Evolutionary conservation across 2,797 vertebrate species (phyloP), one percentile per base, ranked within the genome.

Genomic region (Austrolebias charrua): DNA sequence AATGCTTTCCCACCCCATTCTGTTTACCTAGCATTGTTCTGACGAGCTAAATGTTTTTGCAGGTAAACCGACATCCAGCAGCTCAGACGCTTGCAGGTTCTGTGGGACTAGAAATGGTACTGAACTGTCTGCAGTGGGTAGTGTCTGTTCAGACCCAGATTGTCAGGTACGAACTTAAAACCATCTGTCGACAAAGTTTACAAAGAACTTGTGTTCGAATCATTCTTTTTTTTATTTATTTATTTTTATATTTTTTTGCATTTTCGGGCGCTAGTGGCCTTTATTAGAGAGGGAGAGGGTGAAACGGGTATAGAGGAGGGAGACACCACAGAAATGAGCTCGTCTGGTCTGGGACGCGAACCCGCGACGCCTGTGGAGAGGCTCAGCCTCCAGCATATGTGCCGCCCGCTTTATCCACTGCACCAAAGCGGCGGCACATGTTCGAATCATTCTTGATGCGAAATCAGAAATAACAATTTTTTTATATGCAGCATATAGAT

Each of bases 51-150:
- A 55, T 71, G 4, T 72, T 14, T 73, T 50, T 79, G 20, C 59
- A 98, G 98, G 97, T 78, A 99, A 99, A 91, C 96, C 97, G 0
- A 93, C 96, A 15, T 96, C 95, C 64, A 98, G 97, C 87, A 99
- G 96, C 85, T 98, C 95, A 0, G 98, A 99, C 55, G 95, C 95
- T 0, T 99, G 98, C 82, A 94, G 98, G 49, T 99, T 99, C 91
- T 99, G 98, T 85, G 97, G 97, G 0, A 98, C 96, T 19, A 94
- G 98, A 80, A 98, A 94, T 19, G 96, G 97, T 56, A 99, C 98
- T 0, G 98, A 99, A 79, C 78, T 99, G 53, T 99, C 98, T 7
- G 94, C 98, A 19, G 98, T 99, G 55, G 98, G 98, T 48, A 99
- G 98, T 0, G 97, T 99, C 70, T 99, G 98, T 85, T 93, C 97